Evolutionary conservation across 1,140 invertebrate species (phyloP).

Genomic region (Drosophila sp.): DNA sequence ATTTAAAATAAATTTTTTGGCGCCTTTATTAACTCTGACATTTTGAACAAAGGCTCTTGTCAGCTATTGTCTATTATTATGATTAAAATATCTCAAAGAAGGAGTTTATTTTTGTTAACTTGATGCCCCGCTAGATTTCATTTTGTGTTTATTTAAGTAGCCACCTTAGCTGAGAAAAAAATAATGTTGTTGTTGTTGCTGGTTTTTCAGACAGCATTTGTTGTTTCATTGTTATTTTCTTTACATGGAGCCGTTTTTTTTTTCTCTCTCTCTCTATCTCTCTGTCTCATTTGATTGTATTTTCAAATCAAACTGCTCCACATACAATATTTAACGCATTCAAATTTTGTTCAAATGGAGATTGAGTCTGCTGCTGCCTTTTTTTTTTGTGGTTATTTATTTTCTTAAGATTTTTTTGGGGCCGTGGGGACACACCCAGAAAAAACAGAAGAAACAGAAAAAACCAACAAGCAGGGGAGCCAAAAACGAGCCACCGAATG

Average conservation of each 20-base stretch:
- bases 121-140: constrained; percentile 74
- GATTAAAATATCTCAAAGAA: constrained; percentile 75
- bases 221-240: constrained; percentile 77
- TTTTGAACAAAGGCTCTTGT: constrained; percentile 76
- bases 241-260: constrained; percentile 43
- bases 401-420: constrained; percentile 69
- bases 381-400: constrained; percentile 60
- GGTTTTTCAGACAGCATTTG: constrained; percentile 54
- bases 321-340: constrained; percentile 79
- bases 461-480: constrained; percentile 1
- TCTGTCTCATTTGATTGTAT: constrained; percentile 29
- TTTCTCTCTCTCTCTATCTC: not conserved
- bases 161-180: constrained; percentile 49
- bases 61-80: constrained; percentile 77
- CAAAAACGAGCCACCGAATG: constrained; percentile 59
- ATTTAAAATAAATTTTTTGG: constrained; percentile 78
- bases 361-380: constrained; percentile 8
- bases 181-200: constrained; percentile 54
- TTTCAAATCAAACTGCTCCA: constrained; percentile 76
- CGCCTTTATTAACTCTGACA: constrained; percentile 80
- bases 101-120: constrained; percentile 73
- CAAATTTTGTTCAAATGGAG: constrained; percentile 41
- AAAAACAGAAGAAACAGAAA: not conserved
- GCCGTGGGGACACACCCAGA: constrained; percentile 64
- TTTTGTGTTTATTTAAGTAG: constrained; percentile 79